These are phyloP conservation scores for Epinephelus fuscoguttatus DNA, from an alignment of 2,113 vertebrate species.

Conservation along the genomic window DNA sequence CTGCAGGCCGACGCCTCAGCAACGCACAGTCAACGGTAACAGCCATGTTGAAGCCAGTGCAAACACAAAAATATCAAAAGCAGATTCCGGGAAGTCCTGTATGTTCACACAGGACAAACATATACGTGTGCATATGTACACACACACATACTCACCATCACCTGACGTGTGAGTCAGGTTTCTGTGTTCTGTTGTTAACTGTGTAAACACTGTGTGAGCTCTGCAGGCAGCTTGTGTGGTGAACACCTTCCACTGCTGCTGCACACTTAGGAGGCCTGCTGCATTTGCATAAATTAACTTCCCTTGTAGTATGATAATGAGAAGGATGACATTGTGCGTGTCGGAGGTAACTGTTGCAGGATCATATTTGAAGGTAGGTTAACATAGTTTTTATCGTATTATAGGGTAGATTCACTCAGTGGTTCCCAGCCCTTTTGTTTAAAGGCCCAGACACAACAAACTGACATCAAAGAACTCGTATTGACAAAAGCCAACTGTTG, in stretches of 20 bases:
- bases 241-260: neutral
- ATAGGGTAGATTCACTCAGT: neutral
- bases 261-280: conserved; percentile 12
- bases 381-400: neutral
- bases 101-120: conserved; percentile 31
- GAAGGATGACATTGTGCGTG: neutral
- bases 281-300: conserved; percentile 28
- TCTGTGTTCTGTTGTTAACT: conserved; percentile 44
- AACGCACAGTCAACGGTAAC: conserved; percentile 89
- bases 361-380: neutral
- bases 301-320: conserved; percentile 7
- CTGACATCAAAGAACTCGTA: too few relatives aligned
- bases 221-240: conserved; percentile 10
- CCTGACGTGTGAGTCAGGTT: conserved; percentile 17
- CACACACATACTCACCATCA: neutral
- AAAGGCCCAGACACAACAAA: too few relatives aligned
- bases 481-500: too few relatives aligned
- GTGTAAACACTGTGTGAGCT: conserved; percentile 52
- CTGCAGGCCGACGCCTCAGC: conserved; percentile 72
- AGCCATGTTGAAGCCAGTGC: neutral
- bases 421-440: too few relatives aligned
- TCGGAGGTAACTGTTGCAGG: neutral
- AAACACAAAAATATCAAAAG: neutral
- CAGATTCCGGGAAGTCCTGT: neutral
- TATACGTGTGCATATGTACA: neutral